Evolutionary conservation across 2,113 vertebrate species (phyloP).

Genomic region (Apodemus sylvaticus): DNA sequence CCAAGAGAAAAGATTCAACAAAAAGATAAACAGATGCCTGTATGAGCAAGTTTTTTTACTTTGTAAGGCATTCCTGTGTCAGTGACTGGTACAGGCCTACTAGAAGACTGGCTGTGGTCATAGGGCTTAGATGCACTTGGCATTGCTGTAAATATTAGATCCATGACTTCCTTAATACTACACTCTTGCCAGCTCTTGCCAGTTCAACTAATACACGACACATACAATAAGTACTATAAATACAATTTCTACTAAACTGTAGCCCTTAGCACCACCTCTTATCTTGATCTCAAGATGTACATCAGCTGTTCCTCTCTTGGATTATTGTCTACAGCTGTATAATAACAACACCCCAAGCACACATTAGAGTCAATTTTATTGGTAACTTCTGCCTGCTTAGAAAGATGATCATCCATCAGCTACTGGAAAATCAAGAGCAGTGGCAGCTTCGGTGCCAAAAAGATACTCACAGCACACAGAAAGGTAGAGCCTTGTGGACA

Average conservation of each 20-base stretch:
- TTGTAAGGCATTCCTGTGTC: background rate
- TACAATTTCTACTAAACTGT: slow-evolving; percentile 45
- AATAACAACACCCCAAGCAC: slow-evolving; percentile 72
- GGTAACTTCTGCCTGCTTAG: slow-evolving; percentile 74
- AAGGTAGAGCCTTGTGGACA: slow-evolving; percentile 12
- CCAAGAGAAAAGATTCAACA: background rate
- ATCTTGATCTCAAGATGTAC: slow-evolving; percentile 71
- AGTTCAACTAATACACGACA: background rate
- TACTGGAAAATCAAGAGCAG: slow-evolving; percentile 64
- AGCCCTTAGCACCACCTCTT: slow-evolving; percentile 61
- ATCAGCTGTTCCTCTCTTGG: slow-evolving; percentile 72
- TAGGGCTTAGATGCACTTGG: background rate
- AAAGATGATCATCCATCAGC: slow-evolving; percentile 68
- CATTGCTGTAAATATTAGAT: background rate
- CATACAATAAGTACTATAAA: slow-evolving; percentile 53
- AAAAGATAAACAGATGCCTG: background rate
- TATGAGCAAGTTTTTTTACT: background rate
- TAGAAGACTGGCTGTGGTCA: background rate
- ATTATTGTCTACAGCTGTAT: slow-evolving; percentile 73
- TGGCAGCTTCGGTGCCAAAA: background rate
- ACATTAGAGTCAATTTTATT: slow-evolving; percentile 77
- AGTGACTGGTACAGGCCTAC: background rate
- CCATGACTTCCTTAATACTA: background rate
- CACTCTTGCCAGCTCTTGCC: background rate
- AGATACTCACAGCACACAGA: background rate